These are phyloP conservation scores for Larimichthys polyactis DNA, from an alignment of 2,113 vertebrate species.

Conservation along the genomic window DNA sequence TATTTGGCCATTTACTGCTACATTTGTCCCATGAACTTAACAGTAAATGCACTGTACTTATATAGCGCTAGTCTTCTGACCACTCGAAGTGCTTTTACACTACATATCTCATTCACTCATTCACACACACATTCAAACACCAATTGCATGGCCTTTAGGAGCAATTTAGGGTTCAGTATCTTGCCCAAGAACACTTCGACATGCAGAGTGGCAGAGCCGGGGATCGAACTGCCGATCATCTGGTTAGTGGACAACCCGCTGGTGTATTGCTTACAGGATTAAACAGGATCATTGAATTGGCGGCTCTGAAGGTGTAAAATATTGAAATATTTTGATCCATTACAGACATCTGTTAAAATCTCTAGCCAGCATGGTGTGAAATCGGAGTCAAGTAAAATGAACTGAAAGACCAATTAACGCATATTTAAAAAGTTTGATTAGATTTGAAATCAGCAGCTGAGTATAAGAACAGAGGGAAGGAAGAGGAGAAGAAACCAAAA, in stretches of 20 bases:
- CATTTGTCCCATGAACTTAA: neutral
- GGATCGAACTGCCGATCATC: too few species aligned
- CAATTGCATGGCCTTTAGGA: too few species aligned
- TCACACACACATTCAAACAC: too few species aligned
- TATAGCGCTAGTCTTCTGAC: too few species aligned
- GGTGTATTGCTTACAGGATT: neutral
- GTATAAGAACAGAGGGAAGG: neutral
- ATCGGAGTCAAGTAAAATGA: neutral
- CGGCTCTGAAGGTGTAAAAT: neutral
- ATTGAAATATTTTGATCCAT: neutral
- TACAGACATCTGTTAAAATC: neutral
- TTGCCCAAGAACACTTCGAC: too few species aligned
- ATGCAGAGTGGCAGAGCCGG: too few species aligned
- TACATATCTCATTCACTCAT: too few species aligned
- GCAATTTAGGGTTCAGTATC: too few species aligned
- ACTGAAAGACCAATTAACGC: neutral
- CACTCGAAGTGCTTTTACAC: too few species aligned
- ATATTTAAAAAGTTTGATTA: neutral
- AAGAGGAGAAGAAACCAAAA: neutral
- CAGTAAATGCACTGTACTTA: too few species aligned
- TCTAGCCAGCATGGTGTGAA: neutral
- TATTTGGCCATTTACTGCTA: neutral
- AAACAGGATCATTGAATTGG: neutral
- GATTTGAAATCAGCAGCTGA: conserved; percentile 9
- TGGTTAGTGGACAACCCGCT: too few species aligned